Evolutionary conservation across 2,797 vertebrate genomes (phyloP).

Genomic region (Poecilia velifera): DNA sequence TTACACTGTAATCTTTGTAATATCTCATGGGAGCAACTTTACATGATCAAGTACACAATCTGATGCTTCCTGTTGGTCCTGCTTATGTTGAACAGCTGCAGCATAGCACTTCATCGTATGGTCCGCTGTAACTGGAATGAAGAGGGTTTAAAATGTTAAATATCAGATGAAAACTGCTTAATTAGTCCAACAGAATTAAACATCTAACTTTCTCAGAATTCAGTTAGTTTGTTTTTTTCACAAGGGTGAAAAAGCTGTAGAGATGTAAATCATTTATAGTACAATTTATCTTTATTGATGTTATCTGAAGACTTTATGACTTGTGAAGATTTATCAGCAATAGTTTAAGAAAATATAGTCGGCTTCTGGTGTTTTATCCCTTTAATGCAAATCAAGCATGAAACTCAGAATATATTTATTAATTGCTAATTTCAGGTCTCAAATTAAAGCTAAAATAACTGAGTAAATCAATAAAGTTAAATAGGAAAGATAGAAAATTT

Average conservation of each 20-base stretch:
- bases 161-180: neutral
- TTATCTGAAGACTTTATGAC: neutral
- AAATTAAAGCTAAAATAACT: neutral
- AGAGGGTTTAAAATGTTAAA: neutral
- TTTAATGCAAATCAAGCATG: neutral
- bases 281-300: too few relatives aligned
- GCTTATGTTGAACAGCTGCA: slow-evolving; percentile 77
- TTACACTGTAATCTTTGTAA: slow-evolving; percentile 65
- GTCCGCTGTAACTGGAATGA: slow-evolving; percentile 79
- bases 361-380: neutral
- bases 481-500: neutral
- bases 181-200: neutral
- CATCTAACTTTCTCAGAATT: neutral
- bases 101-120: slow-evolving; percentile 81
- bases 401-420: neutral
- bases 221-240: neutral
- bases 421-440: neutral
- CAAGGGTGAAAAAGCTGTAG: too few relatives aligned
- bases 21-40: slow-evolving; percentile 32
- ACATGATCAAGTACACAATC: slow-evolving; percentile 32
- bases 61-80: neutral
- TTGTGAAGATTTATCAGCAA: neutral
- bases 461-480: neutral
- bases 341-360: neutral
- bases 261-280: too few relatives aligned